Evolutionary conservation across 2,888 invertebrate species (phyloP).

Genomic region (Eupelmus urozonus): DNA sequence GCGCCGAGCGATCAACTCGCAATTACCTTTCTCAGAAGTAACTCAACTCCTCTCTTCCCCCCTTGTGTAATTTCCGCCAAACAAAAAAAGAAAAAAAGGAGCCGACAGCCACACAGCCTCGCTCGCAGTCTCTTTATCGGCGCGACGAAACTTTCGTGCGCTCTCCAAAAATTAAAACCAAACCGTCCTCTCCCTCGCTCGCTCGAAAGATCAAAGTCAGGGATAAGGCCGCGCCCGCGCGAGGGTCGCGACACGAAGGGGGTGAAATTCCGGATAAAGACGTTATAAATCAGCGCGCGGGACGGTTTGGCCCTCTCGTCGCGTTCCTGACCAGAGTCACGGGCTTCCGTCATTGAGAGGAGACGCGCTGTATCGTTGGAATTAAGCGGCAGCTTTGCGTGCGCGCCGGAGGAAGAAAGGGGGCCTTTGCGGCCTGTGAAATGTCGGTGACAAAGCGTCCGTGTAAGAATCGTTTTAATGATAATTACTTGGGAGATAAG

Average conservation of each 20-base stretch:
- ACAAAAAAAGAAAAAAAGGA: neutral
- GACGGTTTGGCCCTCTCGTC: neutral
- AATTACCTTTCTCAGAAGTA: too few relatives aligned
- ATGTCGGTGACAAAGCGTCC: too few relatives aligned
- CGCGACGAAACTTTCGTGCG: conserved; percentile 12
- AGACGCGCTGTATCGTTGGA: too few relatives aligned
- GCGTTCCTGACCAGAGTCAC: neutral
- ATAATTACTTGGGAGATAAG: too few relatives aligned
- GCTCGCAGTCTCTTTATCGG: too few relatives aligned
- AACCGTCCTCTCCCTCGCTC: too few relatives aligned
- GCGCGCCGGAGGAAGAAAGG: neutral
- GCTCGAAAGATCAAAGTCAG: conserved; percentile 20
- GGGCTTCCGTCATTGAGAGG: neutral
- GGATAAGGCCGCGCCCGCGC: neutral
- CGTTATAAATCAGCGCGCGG: conserved; percentile 36
- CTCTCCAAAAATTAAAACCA: conserved; percentile 25
- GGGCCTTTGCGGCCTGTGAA: conserved; percentile 25
- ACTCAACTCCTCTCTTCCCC: too few relatives aligned
- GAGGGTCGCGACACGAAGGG: neutral
- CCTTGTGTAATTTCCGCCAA: too few relatives aligned
- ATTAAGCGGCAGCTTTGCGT: neutral
- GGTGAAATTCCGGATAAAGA: conserved; percentile 36
- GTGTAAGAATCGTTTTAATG: too few relatives aligned
- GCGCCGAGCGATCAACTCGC: too few relatives aligned
- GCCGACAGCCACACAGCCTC: too few relatives aligned